phyloP scores from a whole-genome alignment of 1,140 invertebrate species.

The Saxidomus purpurata region DNA sequence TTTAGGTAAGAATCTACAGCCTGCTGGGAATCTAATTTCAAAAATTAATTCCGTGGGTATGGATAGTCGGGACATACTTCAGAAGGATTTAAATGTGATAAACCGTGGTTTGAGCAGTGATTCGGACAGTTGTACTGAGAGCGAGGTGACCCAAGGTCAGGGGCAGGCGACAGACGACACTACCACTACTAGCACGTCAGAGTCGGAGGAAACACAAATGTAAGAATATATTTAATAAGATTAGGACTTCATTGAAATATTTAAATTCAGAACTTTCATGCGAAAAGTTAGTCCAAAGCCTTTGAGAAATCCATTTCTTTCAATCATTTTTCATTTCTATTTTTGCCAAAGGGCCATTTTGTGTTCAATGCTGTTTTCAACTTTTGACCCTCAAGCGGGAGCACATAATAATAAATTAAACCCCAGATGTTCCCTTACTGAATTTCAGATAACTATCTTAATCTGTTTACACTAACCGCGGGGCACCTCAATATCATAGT shows the following conservation, averaged over 20 bases:
- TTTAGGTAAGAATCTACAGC: slow-evolving; percentile 37
- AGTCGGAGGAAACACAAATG: slow-evolving; percentile 77
- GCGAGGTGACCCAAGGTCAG: slow-evolving; percentile 62
- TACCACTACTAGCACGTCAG: slow-evolving; percentile 71
- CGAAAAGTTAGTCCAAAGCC: not conserved
- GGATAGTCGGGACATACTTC: slow-evolving; percentile 9
- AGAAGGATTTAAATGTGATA: slow-evolving; percentile 10
- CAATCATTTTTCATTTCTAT: not conserved
- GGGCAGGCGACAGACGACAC: slow-evolving; percentile 73
- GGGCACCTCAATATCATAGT: not conserved
- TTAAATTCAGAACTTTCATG: not conserved
- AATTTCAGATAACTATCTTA: slow-evolving; percentile 36
- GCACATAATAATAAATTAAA: not conserved
- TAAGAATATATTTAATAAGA: slow-evolving; percentile 57
- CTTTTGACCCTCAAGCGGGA: slow-evolving; percentile 23
- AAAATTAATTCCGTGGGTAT: not conserved
- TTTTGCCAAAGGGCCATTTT: slow-evolving; percentile 1
- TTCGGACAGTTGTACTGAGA: slow-evolving; percentile 75
- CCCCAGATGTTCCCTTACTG: slow-evolving; percentile 29
- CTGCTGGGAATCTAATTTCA: slow-evolving; percentile 1
- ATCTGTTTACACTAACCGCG: not conserved
- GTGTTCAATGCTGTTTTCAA: slow-evolving; percentile 12
- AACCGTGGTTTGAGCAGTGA: slow-evolving; percentile 71
- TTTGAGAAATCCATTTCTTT: not conserved
- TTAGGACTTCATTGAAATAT: too few relatives aligned